A percentile compares a stretch with the other conserved stretches of the same genome.
Conservation (phyloP, 1,140 invertebrate species). For the Drosophila melanica region DNA sequence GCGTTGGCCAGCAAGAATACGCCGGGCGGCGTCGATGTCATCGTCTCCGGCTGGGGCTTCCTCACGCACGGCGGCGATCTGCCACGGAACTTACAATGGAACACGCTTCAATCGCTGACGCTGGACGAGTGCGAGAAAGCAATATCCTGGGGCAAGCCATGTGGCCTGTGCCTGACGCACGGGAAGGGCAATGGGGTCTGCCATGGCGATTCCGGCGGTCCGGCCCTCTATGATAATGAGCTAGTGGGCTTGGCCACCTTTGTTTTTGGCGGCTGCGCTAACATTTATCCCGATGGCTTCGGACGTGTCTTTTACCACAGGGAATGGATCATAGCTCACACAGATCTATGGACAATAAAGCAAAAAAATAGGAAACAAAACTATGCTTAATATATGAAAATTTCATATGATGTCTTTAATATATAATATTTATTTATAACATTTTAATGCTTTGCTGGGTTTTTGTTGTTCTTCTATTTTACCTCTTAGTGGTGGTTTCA, state of each 20-base stretch:
- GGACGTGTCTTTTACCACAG: constrained; percentile 84
- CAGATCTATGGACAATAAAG: constrained; percentile 5
- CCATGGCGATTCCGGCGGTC: constrained; percentile 60
- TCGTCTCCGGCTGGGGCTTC: constrained; percentile 85
- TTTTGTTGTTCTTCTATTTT: background rate
- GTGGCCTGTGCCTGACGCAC: constrained; percentile 63
- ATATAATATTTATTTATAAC: too few species aligned
- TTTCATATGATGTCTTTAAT: too few species aligned
- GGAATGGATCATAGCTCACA: constrained; percentile 83
- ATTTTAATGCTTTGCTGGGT: background rate
- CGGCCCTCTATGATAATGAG: constrained; percentile 47
- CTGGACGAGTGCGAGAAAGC: constrained; percentile 29
- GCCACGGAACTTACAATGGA: constrained; percentile 65
- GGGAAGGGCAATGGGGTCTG: constrained; percentile 41
- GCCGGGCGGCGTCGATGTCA: constrained; percentile 48
- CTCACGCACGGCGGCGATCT: constrained; percentile 58
- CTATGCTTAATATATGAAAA: too few species aligned
- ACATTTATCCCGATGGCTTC: constrained; percentile 84
- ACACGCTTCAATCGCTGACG: constrained; percentile 55
- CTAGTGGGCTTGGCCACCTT: constrained; percentile 55
- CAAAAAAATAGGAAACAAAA: too few species aligned
- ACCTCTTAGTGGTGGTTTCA: background rate
- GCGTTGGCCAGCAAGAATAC: constrained; percentile 62
- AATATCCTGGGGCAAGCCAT: constrained; percentile 35
- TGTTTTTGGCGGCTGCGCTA: constrained; percentile 35